phyloP scores from a whole-genome alignment of 64 coral and sea anemone genomes.

The Trachythela sp. region DNA sequence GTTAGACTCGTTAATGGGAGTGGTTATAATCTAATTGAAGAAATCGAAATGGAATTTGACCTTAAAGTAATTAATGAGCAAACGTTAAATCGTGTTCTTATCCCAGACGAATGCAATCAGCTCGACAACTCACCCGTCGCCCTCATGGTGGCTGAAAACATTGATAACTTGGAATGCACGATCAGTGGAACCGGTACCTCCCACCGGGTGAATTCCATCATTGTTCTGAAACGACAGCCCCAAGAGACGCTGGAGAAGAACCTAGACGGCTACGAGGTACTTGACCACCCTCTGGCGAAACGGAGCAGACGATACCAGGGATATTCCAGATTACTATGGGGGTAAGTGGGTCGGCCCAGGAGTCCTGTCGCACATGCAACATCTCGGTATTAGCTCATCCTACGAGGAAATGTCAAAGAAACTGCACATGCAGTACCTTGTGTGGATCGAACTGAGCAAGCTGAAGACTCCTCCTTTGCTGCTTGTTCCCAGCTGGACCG shows the following conservation, averaged over 20 bases:
- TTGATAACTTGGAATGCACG: constrained; percentile 46
- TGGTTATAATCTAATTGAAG: constrained; percentile 50
- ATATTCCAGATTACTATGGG: constrained; percentile 47
- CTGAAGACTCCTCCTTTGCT: constrained; percentile 56
- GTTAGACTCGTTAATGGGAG: constrained; percentile 54
- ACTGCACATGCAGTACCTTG: neutral
- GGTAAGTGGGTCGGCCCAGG: constrained; percentile 50
- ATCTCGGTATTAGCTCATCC: constrained; percentile 12
- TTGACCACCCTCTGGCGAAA: no score
- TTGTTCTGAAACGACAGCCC: neutral
- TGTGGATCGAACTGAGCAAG: constrained; percentile 42
- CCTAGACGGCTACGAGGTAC: no score
- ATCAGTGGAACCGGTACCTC: neutral
- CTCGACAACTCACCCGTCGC: neutral
- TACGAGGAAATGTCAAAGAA: no score
- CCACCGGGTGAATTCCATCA: neutral
- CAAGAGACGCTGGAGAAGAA: neutral
- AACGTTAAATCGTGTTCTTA: constrained; percentile 49
- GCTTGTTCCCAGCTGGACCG: constrained; percentile 67
- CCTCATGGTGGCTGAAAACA: constrained; percentile 44
- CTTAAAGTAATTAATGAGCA: constrained; percentile 54
- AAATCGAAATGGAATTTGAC: constrained; percentile 42
- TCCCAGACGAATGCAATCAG: constrained; percentile 7
- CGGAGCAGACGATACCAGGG: constrained; percentile 43
- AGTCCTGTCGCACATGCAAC: constrained; percentile 39